A percentile compares a stretch with the other conserved stretches of the same genome.
Conservation (phyloP, 2,113 vertebrate genomes). For the Mobula birostris region DNA sequence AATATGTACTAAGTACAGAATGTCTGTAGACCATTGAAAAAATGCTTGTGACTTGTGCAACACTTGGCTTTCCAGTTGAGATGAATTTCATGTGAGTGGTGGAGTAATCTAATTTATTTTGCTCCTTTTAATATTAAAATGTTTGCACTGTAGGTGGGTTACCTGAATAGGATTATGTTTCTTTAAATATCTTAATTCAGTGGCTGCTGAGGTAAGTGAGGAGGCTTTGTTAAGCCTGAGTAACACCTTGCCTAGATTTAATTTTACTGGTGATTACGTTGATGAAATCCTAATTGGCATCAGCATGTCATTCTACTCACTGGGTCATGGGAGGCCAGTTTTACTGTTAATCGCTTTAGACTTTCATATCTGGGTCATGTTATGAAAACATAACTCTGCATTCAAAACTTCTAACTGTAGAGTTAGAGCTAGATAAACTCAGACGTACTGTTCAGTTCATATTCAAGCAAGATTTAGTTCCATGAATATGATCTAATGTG, state of each 20-base stretch:
- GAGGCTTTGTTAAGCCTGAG: not conserved
- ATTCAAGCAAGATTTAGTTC: not conserved
- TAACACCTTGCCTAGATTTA: conserved; percentile 1
- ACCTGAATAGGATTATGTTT: not conserved
- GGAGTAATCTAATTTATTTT: not conserved
- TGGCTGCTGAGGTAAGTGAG: not conserved
- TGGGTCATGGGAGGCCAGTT: not conserved
- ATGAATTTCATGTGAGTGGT: not conserved
- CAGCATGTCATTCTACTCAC: not conserved
- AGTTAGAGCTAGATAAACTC: not conserved
- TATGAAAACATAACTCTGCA: not conserved
- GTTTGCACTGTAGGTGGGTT: not conserved
- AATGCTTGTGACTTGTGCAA: not conserved
- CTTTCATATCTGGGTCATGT: not conserved
- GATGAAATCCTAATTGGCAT: conserved; percentile 10
- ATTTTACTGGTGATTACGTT: conserved; percentile 25
- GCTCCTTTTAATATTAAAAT: not conserved
- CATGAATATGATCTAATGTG: not conserved
- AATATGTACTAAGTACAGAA: not conserved
- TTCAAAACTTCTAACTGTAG: not conserved
- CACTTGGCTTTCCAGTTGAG: not conserved
- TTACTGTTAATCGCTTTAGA: conserved; percentile 25
- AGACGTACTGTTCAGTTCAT: not conserved
- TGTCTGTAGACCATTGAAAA: not conserved
- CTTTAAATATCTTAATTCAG: conserved; percentile 19